A percentile compares a stretch with the other conserved stretches of the same genome.
Conservation (phyloP, 2,888 invertebrate species). For the Empis livida region DNA sequence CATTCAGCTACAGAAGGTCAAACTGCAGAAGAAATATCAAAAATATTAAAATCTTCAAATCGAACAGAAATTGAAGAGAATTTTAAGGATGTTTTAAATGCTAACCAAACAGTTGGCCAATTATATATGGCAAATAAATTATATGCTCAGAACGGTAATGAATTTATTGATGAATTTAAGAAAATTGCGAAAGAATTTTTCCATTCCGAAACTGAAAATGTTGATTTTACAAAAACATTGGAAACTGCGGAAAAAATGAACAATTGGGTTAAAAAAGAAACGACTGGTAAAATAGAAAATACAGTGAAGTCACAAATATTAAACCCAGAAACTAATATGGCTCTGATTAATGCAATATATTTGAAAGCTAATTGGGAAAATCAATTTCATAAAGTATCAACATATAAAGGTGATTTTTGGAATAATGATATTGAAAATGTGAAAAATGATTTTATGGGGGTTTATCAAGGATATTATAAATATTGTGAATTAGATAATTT, state of each 20-base stretch:
- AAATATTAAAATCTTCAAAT: conserved; percentile 33
- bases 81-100: conserved; percentile 8
- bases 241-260: conserved; percentile 50
- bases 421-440: conserved; percentile 38
- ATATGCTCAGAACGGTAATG: conserved; percentile 43
- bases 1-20: conserved; percentile 50
- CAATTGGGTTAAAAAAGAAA: conserved; percentile 60
- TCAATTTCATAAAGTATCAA: conserved; percentile 44
- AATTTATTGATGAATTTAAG: conserved; percentile 40
- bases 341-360: conserved; percentile 67
- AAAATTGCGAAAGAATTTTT: conserved; percentile 45
- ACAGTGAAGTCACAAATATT: conserved; percentile 48
- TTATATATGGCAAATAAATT: conserved; percentile 53
- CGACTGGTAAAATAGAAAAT: conserved; percentile 63
- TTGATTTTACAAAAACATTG: conserved; percentile 43
- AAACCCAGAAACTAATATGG: conserved; percentile 41
- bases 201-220: conserved; percentile 43
- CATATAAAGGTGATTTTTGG: conserved; percentile 50
- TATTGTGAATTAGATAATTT: conserved; percentile 34
- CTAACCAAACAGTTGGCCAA: conserved; percentile 7
- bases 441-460: conserved; percentile 54
- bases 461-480: conserved; percentile 32
- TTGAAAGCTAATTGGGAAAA: conserved; percentile 67
- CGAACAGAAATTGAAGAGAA: background rate
- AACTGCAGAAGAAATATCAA: conserved; percentile 43